These are phyloP conservation scores for Calephelis virginiensis DNA, from an alignment of 1,140 invertebrate species.

Conservation along the genomic window DNA sequence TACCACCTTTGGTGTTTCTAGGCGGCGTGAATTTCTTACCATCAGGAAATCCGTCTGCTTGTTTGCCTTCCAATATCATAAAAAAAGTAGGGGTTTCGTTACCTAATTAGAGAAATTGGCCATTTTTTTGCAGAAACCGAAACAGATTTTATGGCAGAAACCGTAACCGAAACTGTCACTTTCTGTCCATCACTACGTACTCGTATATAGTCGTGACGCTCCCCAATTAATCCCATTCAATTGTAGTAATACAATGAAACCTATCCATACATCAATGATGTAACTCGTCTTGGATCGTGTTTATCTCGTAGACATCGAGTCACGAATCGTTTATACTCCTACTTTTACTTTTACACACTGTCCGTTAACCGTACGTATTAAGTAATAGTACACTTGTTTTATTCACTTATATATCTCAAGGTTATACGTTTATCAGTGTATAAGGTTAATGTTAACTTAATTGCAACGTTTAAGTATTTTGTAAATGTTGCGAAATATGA, in stretches of 20 bases:
- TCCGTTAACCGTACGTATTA: constrained; percentile 3
- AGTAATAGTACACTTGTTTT: constrained; percentile 2
- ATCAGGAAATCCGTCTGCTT: no score
- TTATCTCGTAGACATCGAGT: background rate
- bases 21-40: no score
- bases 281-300: constrained; percentile 9
- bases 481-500: background rate
- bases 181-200: no score
- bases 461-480: background rate
- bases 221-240: background rate
- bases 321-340: constrained; percentile 1
- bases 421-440: background rate
- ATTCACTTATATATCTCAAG: background rate
- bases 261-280: constrained; percentile 1
- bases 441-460: constrained; percentile 9
- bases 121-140: no score
- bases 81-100: no score
- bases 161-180: no score
- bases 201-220: no score
- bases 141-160: no score
- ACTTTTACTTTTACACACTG: constrained; percentile 8
- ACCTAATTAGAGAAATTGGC: no score
- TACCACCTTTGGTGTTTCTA: no score
- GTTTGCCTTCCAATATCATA: no score
- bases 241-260: constrained; percentile 7